Conservation (phyloP, 2,113 vertebrate genomes). For the Mormyrus iriodes region DNA sequence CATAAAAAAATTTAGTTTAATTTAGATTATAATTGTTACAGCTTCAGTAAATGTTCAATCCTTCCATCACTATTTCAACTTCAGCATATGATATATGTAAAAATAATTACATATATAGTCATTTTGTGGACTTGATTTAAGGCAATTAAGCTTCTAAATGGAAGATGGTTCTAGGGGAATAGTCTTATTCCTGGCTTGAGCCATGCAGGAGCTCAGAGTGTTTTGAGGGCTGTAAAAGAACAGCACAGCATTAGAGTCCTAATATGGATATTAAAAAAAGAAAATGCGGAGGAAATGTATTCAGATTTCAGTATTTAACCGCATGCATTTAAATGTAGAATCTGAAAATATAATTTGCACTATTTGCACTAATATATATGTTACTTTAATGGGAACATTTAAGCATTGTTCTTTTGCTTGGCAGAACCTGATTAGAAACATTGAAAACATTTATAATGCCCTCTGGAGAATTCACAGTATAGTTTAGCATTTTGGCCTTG, state of each 20-base stretch:
- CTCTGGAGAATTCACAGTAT: not conserved
- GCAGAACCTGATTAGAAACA: slow-evolving; percentile 6
- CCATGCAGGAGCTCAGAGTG: not conserved
- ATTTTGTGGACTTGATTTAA: not conserved
- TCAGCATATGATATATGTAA: not conserved
- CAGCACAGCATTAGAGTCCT: not conserved
- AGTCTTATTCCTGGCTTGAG: not conserved
- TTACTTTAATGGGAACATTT: not conserved
- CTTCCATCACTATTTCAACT: not conserved
- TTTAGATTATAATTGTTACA: not conserved
- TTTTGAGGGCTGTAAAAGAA: not conserved
- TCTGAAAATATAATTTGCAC: not conserved
- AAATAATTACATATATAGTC: not conserved
- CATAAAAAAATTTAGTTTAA: not conserved
- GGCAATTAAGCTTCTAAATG: not conserved
- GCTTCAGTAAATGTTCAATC: not conserved
- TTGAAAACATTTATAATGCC: not conserved
- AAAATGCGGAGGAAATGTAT: not conserved
- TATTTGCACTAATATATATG: too few species aligned
- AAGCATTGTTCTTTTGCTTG: slow-evolving; percentile 2
- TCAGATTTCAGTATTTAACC: not conserved
- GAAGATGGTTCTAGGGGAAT: not conserved
- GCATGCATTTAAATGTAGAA: not conserved
- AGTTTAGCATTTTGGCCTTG: not conserved
- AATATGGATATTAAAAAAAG: not conserved